Percentiles rank a stretch among this genome's conserved stretches.
Evolutionary conservation across 2,888 invertebrate genomes (phyloP).

Genomic region (Oscheius myriophilus): DNA sequence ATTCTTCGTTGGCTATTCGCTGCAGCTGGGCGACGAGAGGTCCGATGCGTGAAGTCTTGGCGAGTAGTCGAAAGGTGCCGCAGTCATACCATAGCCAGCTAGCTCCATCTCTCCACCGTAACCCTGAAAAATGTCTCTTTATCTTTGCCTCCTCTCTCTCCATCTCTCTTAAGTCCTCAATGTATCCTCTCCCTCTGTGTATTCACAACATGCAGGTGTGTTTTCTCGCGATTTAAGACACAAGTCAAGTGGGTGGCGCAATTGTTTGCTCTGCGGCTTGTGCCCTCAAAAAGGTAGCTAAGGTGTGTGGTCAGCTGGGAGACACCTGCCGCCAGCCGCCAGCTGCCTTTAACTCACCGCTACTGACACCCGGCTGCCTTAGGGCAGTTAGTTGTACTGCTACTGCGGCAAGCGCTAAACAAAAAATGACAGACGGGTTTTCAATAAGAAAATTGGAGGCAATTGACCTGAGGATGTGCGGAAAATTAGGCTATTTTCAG

Average conservation of each 20-base stretch:
- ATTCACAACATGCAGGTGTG: slow-evolving; percentile 19
- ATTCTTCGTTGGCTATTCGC: slow-evolving; percentile 21
- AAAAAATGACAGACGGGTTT: no score
- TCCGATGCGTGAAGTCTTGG: slow-evolving; percentile 29
- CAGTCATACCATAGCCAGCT: slow-evolving; percentile 20
- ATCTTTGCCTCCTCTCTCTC: no score
- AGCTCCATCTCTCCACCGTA: slow-evolving; percentile 17
- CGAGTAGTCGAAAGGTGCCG: slow-evolving; percentile 24
- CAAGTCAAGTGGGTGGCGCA: slow-evolving; percentile 29
- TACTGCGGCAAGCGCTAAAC: no score
- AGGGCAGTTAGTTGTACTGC: no score
- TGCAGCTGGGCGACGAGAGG: slow-evolving; percentile 32
- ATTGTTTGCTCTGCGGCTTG: slow-evolving; percentile 29
- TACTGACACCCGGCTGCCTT: no score
- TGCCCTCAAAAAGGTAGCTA: slow-evolving; percentile 10
- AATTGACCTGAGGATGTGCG: no score
- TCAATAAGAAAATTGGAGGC: no score
- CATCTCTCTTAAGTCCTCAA: no score
- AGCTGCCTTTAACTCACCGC: no score
- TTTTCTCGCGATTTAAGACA: slow-evolving; percentile 11
- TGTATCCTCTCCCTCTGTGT: no score
- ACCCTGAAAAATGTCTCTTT: slow-evolving; percentile 6
- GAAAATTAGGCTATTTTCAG: no score
- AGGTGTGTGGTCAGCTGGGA: slow-evolving; percentile 30
- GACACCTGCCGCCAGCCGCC: slow-evolving; percentile 26